Evolutionary conservation across 2,113 vertebrate species (phyloP), one percentile per base, ranked within the genome.

Genomic region (Macroglossus sobrinus): DNA sequence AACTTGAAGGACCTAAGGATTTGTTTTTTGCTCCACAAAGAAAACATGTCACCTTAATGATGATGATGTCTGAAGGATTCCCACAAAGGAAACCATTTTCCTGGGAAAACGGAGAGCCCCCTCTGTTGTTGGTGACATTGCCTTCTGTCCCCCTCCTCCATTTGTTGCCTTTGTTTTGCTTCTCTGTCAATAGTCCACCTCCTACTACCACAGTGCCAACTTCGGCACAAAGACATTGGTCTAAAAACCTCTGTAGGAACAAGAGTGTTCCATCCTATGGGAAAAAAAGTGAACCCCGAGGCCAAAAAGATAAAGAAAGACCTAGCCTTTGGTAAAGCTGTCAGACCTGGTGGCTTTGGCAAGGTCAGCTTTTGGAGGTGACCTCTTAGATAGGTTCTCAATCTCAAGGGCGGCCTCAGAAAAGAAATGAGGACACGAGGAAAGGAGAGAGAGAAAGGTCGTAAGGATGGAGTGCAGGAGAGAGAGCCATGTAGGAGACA

Each of bases 131-230:
- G 57, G 43, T 81, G 85, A 47, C 95, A 90, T 5, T 61, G 75
- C 84, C 92, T 91, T 81, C 61, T 30, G 13, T 59, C n/a, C 43
- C n/a, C n/a, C n/a, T n/a, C n/a, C n/a, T n/a, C n/a, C 6, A 84
- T 71, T 26, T 81, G 89, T 84, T 63, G 95, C 80, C 95, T 98
- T 96, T 95, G 86, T 97, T 92, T 97, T 63, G 87, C 93, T 81
- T 43, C 45, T 63, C 33, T n/a, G 69, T 89, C 86, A 91, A 81
- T 55, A 91, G 74, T 35, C 89, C 79, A 35, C 55, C 75, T 96
- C 72, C 89, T 82, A 68, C 47, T 50, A 64, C 19, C 69, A 38
- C 24, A 13, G 93, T 35, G 61, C 64, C 91, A 86, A 85, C 64
- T 57, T 84, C 14, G 26, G 76, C 92, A 97, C 96, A 96, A 97